Evolutionary conservation across 2,888 invertebrate genomes (phyloP), one percentile per base, ranked within the genome.

Genomic region (Poecilobothrus nobilitatus): DNA sequence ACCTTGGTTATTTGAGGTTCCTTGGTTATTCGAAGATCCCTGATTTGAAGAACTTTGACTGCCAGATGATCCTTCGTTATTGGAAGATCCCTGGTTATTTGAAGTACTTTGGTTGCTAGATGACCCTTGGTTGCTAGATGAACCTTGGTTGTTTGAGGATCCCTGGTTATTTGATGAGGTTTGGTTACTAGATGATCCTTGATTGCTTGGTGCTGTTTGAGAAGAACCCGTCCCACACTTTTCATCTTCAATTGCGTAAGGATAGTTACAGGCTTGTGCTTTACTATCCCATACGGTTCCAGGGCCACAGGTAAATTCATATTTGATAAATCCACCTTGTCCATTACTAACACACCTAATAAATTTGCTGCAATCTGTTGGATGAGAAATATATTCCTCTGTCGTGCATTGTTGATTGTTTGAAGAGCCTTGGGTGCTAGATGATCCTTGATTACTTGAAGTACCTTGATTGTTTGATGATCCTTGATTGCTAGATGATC

Each of bases 281-380:
- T 76, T 75, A 1, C 84, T 79, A 76, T 88, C 86, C 87, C 87
- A 88, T n/a, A 86, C 84, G 7, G 87, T 87, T 8, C 89, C 89
- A 66, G 88, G 86, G 0, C 85, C 88, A 75, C 90, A 90, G 66
- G 80, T 81, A 72, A 87, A 90, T 21, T 87, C 84, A 74, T 87
- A 85, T 77, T 83, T 86, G 34, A 83, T 84, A 68, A 82, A 86
- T 34, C 84, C 84, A n/a, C 86, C 86, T 71, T 84, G 85, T 62
- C 85, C 87, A 74, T 87, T 85, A 70, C 86, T 83, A 0, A 88
- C 88, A 76, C 90, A 90, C 61, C 89, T 85, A 74, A 89, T 88
- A 77, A 89, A 90, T 75, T 87, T 87, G 33, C 83, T 83, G 74
- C 90, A 90, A 68, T 87, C 82, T 2, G 74, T 74, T 53, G 78